A percentile compares a stretch with the other conserved stretches of the same genome.
Conservation (phyloP, 1,140 invertebrate genomes). For the Sycophila sp. region DNA sequence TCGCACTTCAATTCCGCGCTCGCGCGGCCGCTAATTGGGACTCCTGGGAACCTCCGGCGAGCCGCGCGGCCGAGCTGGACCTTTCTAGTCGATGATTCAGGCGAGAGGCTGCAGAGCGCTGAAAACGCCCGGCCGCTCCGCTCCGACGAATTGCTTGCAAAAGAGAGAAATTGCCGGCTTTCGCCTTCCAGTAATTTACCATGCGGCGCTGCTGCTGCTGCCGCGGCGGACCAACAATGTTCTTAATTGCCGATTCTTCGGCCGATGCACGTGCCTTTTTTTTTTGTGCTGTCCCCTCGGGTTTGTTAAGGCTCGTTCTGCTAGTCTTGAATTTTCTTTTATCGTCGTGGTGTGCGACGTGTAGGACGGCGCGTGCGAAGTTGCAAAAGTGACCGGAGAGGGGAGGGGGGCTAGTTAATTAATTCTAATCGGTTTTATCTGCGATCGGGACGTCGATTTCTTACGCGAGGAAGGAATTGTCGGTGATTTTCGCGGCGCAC, state of each 20-base stretch:
- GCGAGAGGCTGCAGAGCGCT: neutral
- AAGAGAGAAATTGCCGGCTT: constrained; percentile 34
- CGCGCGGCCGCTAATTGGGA: constrained; percentile 40
- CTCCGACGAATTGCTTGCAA: constrained; percentile 31
- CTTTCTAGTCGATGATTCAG: constrained; percentile 32
- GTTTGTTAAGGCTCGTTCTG: neutral
- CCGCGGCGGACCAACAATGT: neutral
- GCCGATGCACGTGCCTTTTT: no score
- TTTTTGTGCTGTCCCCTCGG: no score
- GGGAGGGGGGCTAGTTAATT: no score
- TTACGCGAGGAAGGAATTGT: no score
- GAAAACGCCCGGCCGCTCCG: constrained; percentile 5
- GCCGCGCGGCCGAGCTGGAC: constrained; percentile 5
- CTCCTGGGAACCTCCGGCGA: constrained; percentile 36
- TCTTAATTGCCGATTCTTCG: constrained; percentile 18
- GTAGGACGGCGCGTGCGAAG: no score
- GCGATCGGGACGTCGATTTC: neutral
- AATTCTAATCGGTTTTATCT: constrained; percentile 8
- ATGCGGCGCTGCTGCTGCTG: no score
- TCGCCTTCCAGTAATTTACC: constrained; percentile 18
- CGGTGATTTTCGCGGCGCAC: no score
- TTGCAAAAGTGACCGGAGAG: no score
- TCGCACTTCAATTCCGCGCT: constrained; percentile 40
- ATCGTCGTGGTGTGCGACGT: no score
- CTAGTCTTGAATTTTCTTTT: no score